These are phyloP conservation scores for Andrena camellia DNA, from an alignment of 2,888 invertebrate genomes.

Conservation along the genomic window DNA sequence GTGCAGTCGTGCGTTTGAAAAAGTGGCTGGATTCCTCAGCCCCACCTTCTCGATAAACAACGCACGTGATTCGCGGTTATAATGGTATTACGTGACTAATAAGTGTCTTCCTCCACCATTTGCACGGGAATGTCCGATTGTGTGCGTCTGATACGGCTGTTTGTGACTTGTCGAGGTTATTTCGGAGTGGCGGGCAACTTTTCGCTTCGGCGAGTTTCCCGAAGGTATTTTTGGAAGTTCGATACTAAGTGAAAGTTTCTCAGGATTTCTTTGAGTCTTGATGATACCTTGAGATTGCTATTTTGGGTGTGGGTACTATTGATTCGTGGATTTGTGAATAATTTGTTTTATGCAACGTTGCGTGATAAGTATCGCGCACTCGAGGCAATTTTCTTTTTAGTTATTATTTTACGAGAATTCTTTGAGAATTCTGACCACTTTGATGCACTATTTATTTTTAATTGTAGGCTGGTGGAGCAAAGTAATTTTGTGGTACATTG, in stretches of 20 bases:
- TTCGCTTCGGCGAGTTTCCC: not conserved
- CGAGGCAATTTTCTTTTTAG: too few relatives aligned
- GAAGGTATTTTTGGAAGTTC: conserved; percentile 1
- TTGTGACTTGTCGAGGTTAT: not conserved
- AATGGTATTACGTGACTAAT: conserved; percentile 7
- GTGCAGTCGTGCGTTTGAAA: not conserved
- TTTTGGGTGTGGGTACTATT: not conserved
- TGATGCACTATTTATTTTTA: too few relatives aligned
- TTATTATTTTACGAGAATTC: too few relatives aligned
- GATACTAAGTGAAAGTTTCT: not conserved
- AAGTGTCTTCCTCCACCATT: conserved; percentile 6
- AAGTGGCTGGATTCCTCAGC: not conserved
- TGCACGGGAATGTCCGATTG: not conserved
- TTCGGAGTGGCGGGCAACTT: not conserved
- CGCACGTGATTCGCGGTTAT: not conserved
- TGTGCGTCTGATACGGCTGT: not conserved
- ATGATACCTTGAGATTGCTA: not conserved
- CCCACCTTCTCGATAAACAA: not conserved
- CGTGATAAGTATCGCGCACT: too few relatives aligned
- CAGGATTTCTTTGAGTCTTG: not conserved
- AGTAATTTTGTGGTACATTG: too few relatives aligned
- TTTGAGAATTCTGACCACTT: too few relatives aligned
- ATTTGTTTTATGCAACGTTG: too few relatives aligned
- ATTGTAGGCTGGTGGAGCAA: too few relatives aligned
- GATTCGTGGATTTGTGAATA: too few relatives aligned